Evolutionary conservation across 2,797 vertebrate species (phyloP).

Genomic region (Poeciliopsis paucimaculata): DNA sequence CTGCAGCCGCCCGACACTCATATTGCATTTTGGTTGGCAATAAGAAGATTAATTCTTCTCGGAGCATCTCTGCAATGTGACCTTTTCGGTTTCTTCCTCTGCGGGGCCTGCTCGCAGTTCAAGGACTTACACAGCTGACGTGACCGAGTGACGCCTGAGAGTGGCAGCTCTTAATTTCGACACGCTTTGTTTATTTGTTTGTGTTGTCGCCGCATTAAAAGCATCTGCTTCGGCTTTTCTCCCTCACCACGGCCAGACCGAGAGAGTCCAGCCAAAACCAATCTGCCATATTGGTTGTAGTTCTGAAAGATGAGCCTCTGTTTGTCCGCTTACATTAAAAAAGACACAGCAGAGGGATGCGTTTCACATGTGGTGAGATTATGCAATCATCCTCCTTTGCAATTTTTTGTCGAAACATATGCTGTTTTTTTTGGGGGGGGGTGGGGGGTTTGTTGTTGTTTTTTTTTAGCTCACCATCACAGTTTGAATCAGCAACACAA

Average conservation of each 20-base stretch:
- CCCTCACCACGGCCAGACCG: background rate
- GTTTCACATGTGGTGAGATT: conserved; percentile 8
- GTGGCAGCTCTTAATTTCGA: conserved; percentile 67
- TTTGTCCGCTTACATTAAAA: background rate
- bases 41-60: conserved; percentile 50
- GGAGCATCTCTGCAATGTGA: conserved; percentile 69
- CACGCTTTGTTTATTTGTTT: conserved; percentile 35
- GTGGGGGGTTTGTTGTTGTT: no score
- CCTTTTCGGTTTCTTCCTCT: conserved; percentile 75
- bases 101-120: conserved; percentile 77
- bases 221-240: conserved; percentile 21
- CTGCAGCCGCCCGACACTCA: conserved; percentile 17
- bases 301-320: conserved; percentile 4
- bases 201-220: conserved; percentile 48
- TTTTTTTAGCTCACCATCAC: background rate
- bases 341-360: background rate
- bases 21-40: conserved; percentile 11
- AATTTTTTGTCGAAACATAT: background rate
- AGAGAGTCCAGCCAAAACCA: conserved; percentile 17
- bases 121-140: conserved; percentile 79
- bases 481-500: background rate
- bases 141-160: conserved; percentile 71
- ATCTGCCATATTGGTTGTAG: conserved; percentile 22
- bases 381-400: background rate
- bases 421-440: background rate